Percentiles rank a stretch among this genome's conserved stretches.
Evolutionary conservation across 2,113 vertebrate genomes (phyloP).

Genomic region (Athene noctua): DNA sequence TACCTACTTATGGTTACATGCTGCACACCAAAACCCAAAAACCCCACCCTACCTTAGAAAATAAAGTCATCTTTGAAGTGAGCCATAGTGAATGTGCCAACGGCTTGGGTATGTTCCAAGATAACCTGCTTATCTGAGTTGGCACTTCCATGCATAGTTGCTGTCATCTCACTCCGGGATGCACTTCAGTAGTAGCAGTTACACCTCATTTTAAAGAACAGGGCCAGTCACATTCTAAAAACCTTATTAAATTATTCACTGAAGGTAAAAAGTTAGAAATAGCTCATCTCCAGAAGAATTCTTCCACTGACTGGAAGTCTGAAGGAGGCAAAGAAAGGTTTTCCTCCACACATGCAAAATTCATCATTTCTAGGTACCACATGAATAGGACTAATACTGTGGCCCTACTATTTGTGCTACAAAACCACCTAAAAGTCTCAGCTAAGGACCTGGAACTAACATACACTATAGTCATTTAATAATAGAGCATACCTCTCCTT

Average conservation of each 20-base stretch:
- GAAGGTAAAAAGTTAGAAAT: background rate
- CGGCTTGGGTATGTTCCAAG: background rate
- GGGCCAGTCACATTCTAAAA: background rate
- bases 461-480: background rate
- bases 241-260: background rate
- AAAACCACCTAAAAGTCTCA: background rate
- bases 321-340: background rate
- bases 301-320: background rate
- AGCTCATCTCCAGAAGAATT: background rate
- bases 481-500: background rate
- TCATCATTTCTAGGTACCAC: background rate
- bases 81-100: background rate
- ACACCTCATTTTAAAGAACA: background rate
- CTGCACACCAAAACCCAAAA: background rate
- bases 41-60: background rate
- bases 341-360: background rate
- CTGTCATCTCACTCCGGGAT: background rate
- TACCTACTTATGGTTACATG: background rate
- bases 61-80: background rate
- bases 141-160: background rate
- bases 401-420: background rate
- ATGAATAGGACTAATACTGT: background rate
- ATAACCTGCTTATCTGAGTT: background rate
- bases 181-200: background rate
- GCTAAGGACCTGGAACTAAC: background rate